Conservation (phyloP, 2,113 vertebrate genomes). For the Megaceryle torquata region DNA sequence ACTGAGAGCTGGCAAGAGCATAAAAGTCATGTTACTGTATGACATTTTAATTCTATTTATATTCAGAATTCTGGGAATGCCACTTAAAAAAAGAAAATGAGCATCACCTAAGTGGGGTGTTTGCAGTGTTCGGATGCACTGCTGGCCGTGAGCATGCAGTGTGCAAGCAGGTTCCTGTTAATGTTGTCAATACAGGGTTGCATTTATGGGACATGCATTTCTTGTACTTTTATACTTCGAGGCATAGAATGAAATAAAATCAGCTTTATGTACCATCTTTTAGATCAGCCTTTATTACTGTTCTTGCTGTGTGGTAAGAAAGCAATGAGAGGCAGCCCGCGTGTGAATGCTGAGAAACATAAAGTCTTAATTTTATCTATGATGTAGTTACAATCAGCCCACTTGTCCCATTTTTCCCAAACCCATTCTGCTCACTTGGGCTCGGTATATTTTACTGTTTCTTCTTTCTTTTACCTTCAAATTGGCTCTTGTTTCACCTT, state of each 20-base stretch:
- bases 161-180: neutral
- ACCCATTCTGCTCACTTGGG: neutral
- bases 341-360: neutral
- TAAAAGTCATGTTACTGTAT: neutral
- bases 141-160: neutral
- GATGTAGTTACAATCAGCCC: neutral
- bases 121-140: neutral
- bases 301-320: neutral
- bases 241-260: neutral
- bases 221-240: neutral
- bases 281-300: neutral
- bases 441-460: neutral
- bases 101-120: neutral
- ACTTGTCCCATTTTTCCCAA: neutral
- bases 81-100: neutral
- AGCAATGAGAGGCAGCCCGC: neutral
- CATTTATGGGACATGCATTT: neutral
- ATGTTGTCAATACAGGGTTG: neutral
- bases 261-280: neutral
- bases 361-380: neutral
- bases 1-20: neutral
- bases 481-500: constrained; percentile 77
- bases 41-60: neutral
- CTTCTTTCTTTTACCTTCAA: constrained; percentile 31
- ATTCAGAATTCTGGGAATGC: neutral